A percentile compares a stretch with the other conserved stretches of the same genome.
Conservation (phyloP, 2,888 invertebrate species). For the Pachliopta kotzebuea region DNA sequence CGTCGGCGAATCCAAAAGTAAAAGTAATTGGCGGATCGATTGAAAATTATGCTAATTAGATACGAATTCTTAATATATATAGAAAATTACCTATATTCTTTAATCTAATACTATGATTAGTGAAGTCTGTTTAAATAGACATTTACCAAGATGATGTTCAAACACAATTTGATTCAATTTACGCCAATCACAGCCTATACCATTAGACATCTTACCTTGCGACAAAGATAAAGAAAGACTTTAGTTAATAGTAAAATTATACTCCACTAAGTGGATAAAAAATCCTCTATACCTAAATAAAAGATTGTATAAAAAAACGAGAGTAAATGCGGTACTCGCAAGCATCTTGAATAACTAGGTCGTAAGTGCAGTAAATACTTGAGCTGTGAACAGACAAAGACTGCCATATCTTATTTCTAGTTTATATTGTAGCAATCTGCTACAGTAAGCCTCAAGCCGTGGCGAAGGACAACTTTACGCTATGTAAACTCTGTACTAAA, state of each 20-base stretch:
- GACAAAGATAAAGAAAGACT: neutral
- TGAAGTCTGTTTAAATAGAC: too few relatives aligned
- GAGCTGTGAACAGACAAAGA: constrained; percentile 59
- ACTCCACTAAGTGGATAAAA: too few relatives aligned
- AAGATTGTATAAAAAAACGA: neutral
- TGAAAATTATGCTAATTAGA: constrained; percentile 32
- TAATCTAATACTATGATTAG: too few relatives aligned
- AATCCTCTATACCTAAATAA: too few relatives aligned
- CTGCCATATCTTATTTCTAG: constrained; percentile 70
- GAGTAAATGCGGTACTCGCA: constrained; percentile 11
- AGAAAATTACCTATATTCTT: neutral
- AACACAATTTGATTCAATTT: too few relatives aligned
- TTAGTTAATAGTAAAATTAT: too few relatives aligned
- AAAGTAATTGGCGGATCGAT: constrained; percentile 45
- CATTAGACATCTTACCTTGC: neutral
- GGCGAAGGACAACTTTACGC: constrained; percentile 71
- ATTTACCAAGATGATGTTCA: too few relatives aligned
- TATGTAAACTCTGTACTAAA: constrained; percentile 71
- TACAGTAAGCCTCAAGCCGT: constrained; percentile 67
- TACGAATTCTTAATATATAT: constrained; percentile 3
- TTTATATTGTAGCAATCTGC: constrained; percentile 65
- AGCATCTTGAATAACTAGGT: constrained; percentile 33
- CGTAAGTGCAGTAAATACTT: constrained; percentile 46
- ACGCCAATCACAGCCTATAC: neutral
- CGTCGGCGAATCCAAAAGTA: constrained; percentile 45